A percentile compares a stretch with the other conserved stretches of the same genome.
Conservation (phyloP, 2,113 vertebrate genomes). For the Sardina pilchardus region DNA sequence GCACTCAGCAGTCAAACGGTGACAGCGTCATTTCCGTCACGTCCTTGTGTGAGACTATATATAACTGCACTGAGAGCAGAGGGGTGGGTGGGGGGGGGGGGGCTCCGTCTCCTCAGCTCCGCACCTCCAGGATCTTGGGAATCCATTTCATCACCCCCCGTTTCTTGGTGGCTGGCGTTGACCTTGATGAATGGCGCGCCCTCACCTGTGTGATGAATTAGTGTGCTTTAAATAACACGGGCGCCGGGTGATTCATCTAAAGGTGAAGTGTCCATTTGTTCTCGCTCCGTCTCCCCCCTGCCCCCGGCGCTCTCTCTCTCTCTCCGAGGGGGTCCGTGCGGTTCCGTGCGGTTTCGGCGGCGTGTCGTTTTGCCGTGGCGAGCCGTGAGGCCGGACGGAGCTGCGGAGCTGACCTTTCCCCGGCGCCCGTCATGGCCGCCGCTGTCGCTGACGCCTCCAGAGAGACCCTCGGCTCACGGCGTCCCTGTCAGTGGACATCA, state of each 20-base stretch:
- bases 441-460: background rate
- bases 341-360: constrained; percentile 30
- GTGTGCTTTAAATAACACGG: constrained; percentile 46
- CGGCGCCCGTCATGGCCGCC: constrained; percentile 28
- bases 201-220: constrained; percentile 63
- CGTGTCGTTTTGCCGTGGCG: too few species aligned
- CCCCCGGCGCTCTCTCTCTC: constrained; percentile 21
- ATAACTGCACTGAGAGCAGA: background rate
- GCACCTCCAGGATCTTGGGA: constrained; percentile 10
- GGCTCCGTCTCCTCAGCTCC: background rate
- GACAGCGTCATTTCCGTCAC: background rate
- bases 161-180: constrained; percentile 45
- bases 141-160: constrained; percentile 22
- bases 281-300: background rate
- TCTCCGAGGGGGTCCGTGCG: constrained; percentile 16
- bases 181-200: constrained; percentile 57
- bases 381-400: constrained; percentile 36
- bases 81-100: background rate
- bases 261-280: constrained; percentile 41
- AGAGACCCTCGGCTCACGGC: background rate
- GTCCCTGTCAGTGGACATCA: constrained; percentile 1
- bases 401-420: constrained; percentile 48
- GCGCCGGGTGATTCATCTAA: constrained; percentile 57
- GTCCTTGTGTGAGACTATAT: constrained; percentile 4
- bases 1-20: background rate